These are phyloP conservation scores for Lamprologus ornatipinnis DNA, from an alignment of 2,113 vertebrate genomes.

Conservation along the genomic window DNA sequence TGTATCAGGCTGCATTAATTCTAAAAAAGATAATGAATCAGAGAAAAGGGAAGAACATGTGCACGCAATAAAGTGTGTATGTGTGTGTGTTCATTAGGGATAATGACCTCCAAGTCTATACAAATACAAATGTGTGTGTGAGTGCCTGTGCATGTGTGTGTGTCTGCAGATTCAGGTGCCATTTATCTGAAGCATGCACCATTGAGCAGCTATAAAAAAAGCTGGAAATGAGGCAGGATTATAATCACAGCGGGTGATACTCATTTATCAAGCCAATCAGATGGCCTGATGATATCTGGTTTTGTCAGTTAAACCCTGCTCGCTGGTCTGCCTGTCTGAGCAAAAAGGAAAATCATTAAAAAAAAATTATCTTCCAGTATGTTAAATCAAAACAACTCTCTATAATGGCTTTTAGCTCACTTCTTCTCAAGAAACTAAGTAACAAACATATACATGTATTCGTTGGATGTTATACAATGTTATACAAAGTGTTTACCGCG, in stretches of 20 bases:
- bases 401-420: not conserved
- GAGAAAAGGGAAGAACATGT: not conserved
- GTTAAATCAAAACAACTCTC: not conserved
- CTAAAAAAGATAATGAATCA: constrained; percentile 51
- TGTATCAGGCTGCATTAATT: constrained; percentile 53
- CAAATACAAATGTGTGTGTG: not conserved
- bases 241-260: constrained; percentile 46
- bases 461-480: not conserved
- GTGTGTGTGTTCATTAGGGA: not conserved
- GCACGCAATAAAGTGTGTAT: not conserved
- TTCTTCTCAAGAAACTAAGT: not conserved
- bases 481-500: not conserved
- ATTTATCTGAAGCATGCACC: constrained; percentile 38
- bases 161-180: constrained; percentile 9
- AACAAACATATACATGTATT: not conserved
- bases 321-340: not conserved
- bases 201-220: constrained; percentile 50
- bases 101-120: not conserved
- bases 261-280: constrained; percentile 47
- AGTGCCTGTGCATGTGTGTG: not conserved
- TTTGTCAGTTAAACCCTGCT: not conserved
- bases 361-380: not conserved
- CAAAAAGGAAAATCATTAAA: not conserved
- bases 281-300: constrained; percentile 3
- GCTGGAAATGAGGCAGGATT: constrained; percentile 56